Evolutionary conservation across 1,140 invertebrate genomes (phyloP).

Genomic region (Hesperophylax magnus): DNA sequence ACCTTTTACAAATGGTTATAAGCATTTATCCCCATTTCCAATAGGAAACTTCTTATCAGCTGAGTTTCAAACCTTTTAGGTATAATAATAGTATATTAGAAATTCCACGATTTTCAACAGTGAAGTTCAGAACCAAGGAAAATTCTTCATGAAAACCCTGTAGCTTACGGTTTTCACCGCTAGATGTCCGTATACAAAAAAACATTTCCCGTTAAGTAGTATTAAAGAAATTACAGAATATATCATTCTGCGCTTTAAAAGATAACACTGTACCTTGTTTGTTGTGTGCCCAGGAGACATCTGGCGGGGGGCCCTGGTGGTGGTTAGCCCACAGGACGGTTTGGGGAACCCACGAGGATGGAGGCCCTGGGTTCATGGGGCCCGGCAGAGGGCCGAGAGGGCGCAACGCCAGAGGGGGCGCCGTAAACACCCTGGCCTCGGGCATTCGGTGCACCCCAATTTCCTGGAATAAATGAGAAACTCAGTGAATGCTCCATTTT

Average conservation of each 20-base stretch:
- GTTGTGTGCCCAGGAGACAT: slow-evolving; percentile 23
- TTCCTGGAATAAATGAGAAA: slow-evolving; percentile 13
- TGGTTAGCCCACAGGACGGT: slow-evolving; percentile 62
- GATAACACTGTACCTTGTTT: not conserved
- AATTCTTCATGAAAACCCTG: not conserved
- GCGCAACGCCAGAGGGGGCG: slow-evolving; percentile 59
- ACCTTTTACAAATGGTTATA: too few species aligned
- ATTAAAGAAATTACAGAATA: not conserved
- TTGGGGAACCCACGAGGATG: slow-evolving; percentile 62
- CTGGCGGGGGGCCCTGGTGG: slow-evolving; percentile 63
- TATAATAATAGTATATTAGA: not conserved
- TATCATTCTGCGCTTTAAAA: not conserved
- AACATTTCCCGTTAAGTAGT: not conserved
- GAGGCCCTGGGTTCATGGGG: slow-evolving; percentile 58
- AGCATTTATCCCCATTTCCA: too few species aligned
- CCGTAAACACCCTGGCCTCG: slow-evolving; percentile 31
- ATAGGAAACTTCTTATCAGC: not conserved
- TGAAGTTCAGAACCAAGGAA: not conserved
- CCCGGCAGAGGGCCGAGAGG: slow-evolving; percentile 63
- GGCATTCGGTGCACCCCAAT: not conserved
- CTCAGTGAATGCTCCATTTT: not conserved
- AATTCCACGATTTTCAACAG: not conserved
- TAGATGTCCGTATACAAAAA: not conserved
- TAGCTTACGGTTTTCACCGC: slow-evolving; percentile 1
- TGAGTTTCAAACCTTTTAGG: not conserved